These are phyloP conservation scores for Dufourea novaeangliae DNA, from an alignment of 1,140 invertebrate species.

Conservation along the genomic window DNA sequence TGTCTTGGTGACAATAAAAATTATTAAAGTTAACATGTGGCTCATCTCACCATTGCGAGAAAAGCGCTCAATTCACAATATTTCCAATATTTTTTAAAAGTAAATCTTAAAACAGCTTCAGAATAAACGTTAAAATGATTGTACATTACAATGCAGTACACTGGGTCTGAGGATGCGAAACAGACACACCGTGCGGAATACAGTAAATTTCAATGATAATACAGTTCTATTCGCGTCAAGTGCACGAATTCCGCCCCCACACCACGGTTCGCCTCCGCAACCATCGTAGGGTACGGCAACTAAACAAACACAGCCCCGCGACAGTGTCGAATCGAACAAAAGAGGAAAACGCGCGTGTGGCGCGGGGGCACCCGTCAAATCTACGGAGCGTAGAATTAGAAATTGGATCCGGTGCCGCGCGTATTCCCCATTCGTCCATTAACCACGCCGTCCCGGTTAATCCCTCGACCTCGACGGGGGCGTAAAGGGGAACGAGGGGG, in stretches of 20 bases:
- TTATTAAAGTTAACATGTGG: too few species aligned
- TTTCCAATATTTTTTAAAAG: too few species aligned
- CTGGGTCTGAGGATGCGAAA: too few species aligned
- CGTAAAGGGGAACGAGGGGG: slow-evolving; percentile 6
- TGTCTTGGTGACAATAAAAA: too few species aligned
- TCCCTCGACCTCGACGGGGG: slow-evolving; percentile 51
- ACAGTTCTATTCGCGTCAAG: too few species aligned
- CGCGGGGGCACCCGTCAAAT: slow-evolving; percentile 61
- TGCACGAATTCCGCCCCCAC: not conserved
- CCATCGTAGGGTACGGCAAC: not conserved
- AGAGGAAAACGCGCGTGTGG: slow-evolving; percentile 4
- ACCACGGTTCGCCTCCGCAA: not conserved
- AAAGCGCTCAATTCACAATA: too few species aligned
- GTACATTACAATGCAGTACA: too few species aligned
- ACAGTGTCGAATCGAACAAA: slow-evolving; percentile 14
- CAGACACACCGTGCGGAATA: too few species aligned
- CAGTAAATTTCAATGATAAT: too few species aligned
- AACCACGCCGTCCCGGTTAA: slow-evolving; percentile 61
- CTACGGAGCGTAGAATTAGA: slow-evolving; percentile 67
- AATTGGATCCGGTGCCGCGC: slow-evolving; percentile 61
- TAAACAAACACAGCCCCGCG: slow-evolving; percentile 14
- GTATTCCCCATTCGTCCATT: slow-evolving; percentile 65
- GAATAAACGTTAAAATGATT: too few species aligned
- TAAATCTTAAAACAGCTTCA: too few species aligned
- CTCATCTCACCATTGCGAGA: too few species aligned